Base-by-base conservation (phyloP, 1,140 invertebrate species). In the Agrilus planipennis region DNA sequence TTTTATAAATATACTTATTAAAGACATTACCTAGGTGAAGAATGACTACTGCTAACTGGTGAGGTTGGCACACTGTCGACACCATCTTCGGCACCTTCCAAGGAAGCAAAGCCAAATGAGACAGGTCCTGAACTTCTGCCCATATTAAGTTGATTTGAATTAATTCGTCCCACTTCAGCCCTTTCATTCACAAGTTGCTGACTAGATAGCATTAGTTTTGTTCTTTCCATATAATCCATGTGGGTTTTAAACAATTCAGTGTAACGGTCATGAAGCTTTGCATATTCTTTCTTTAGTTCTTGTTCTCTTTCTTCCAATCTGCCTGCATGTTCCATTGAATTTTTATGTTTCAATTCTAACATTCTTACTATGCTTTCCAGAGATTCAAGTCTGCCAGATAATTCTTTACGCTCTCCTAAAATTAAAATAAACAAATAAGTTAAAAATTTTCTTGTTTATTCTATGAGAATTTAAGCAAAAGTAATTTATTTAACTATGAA, bases 171-270 rank as follows among this genome's bases (percentile, higher is more conserved):
- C 4, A 48, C 43, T 45, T 61, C 59, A 5, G 51, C 47, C 29
- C 71, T 52, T 18, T 74, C 72, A 45, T 68, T 71, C 21, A 23
- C 71, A 61, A 34, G 69, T 62, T 47, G 77, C 76, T 46, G 89
- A 84, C 69, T 58, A 25, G 61, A 63, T 23, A 92, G 80, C 9
- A 99, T 63, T 52, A 97, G 81, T 65, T 98, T 98, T 9, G 93
- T 95, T 46, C 94, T 70, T 65, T 99, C 95, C 84, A 99, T 95
- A 57, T 97, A 94, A 64, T 99, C 95, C 67, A 98, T 89, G 64
- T 99, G 95, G 12, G 92, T 97, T 69, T 96, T 94, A 56, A 99
- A 93, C 43, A 93, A 65, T 62, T 98, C 93, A 17, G 93, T 96
- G 55, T 97, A 97, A n/a, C 75, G 59, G 41, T 77, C 76, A 47